A percentile compares a stretch with the other conserved stretches of the same genome.
These are phyloP conservation scores for Rhagoletis pomonella DNA, from an alignment of 1,140 invertebrate species.

Conservation along the genomic window DNA sequence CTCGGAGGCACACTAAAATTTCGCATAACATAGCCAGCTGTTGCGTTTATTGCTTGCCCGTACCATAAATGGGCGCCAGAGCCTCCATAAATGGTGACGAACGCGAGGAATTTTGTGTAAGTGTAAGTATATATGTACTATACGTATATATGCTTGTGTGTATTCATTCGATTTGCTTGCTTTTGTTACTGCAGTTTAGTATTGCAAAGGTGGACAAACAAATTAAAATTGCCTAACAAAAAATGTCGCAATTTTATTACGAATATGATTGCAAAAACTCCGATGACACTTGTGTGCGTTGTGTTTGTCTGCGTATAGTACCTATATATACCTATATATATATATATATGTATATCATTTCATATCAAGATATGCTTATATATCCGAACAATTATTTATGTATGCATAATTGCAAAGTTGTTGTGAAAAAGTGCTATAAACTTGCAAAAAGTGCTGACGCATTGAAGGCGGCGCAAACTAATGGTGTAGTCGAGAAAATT, in stretches of 20 bases:
- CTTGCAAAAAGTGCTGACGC: background rate
- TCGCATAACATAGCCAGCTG: constrained; percentile 28
- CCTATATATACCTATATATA: too few relatives aligned
- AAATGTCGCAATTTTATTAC: constrained; percentile 40
- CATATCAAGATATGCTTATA: too few relatives aligned
- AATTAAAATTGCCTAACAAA: constrained; percentile 41
- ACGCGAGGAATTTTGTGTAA: constrained; percentile 29
- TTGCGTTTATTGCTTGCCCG: constrained; percentile 33
- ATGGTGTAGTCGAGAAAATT: background rate
- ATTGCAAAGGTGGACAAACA: constrained; percentile 35
- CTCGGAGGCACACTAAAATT: constrained; percentile 19
- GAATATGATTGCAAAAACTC: constrained; percentile 1
- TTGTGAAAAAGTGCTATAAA: background rate
- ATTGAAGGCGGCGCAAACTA: background rate
- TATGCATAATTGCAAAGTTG: background rate
- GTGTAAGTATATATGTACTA: background rate
- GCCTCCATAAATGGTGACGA: constrained; percentile 36
- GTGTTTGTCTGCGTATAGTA: background rate
- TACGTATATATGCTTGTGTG: background rate
- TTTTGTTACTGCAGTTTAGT: background rate
- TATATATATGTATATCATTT: too few relatives aligned
- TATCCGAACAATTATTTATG: background rate
- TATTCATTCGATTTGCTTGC: background rate
- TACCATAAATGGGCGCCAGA: constrained; percentile 24
- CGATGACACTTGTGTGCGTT: constrained; percentile 3